Base-by-base conservation (phyloP, 2,113 vertebrate species). In the Anoura caudifer region DNA sequence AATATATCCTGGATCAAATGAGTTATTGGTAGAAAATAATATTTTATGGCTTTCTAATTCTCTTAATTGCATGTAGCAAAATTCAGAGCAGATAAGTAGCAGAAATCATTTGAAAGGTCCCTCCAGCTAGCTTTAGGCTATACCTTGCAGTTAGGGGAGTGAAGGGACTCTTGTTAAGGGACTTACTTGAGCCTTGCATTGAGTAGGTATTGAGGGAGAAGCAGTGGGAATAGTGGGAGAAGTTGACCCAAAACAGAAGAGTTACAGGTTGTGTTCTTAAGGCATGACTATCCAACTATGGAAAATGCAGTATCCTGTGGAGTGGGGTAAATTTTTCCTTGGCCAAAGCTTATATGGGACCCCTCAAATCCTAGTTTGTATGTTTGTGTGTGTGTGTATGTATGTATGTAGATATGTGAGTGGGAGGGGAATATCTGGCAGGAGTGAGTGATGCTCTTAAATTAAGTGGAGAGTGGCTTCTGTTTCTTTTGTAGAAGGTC, bases 31-130 rank as follows among this genome's bases (percentile, higher is more conserved):
- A 67, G 75, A 79, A 96, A 70, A 47, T 33, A 28, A 52, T 45
- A 69, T 92, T 90, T 33, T 87, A n/a, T 90, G 50, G 19, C 3
- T 52, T 76, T 86, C 13, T 91, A 85, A 76, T 56, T 86, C 50
- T 84, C 16, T 76, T 70, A 69, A 52, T 72, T 82, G 33, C 26
- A 91, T 20, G 5, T 38, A 31, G 17, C 56, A 76, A 81, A 52
- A 3, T 20, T 84, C 12, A 70, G 70, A 36, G 90, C 11, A 90
- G 43, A 69, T 84, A 86, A 90, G 20, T 65, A 90, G 41, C n/a
- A 83, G n/a, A 87, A 52, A 56, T 43, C 36, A 76, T 50, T 63
- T 96, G 85, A 80, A 81, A 95, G 61, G 17, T 93, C n/a, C 26
- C 33, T 76, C 26, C 19, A 82, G 28, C 9, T 94, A 80, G 24